Conservation (phyloP, 2,113 vertebrate genomes). For the Chroicocephalus ridibundus region DNA sequence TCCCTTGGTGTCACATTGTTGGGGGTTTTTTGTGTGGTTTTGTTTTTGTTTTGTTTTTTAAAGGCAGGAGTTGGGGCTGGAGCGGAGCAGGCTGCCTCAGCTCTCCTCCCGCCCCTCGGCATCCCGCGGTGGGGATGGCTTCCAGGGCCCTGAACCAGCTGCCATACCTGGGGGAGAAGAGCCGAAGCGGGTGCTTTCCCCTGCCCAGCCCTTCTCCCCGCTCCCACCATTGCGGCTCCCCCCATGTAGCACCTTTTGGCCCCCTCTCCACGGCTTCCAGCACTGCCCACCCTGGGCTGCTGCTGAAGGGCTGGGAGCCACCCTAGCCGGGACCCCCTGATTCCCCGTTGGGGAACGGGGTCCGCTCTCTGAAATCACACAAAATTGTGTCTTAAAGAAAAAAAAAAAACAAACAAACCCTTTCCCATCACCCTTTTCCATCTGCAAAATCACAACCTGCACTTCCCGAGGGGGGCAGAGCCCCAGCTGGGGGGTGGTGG, state of each 20-base stretch:
- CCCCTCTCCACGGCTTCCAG: not conserved
- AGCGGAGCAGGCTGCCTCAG: fast-evolving
- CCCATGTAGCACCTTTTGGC: not conserved
- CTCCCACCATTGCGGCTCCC: not conserved
- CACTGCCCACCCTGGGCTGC: not conserved
- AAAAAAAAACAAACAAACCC: no score
- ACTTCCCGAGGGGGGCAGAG: not conserved
- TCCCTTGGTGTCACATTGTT: fast-evolving
- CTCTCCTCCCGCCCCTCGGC: not conserved
- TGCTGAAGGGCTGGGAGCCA: not conserved
- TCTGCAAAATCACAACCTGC: not conserved
- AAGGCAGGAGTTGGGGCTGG: not conserved
- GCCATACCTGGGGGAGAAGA: not conserved
- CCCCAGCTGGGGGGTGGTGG: not conserved
- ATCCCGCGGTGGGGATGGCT: not conserved
- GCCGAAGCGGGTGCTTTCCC: not conserved
- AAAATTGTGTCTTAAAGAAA: constrained; percentile 12
- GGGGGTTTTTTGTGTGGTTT: no score
- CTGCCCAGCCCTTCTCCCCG: not conserved
- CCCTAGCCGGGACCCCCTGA: not conserved
- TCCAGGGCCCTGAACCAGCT: not conserved
- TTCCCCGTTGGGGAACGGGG: not conserved
- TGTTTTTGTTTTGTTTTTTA: not conserved
- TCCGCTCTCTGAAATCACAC: not conserved
- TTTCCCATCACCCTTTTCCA: not conserved